phyloP scores from a whole-genome alignment of 2,113 vertebrate genomes.

The Mustelus asterias region DNA sequence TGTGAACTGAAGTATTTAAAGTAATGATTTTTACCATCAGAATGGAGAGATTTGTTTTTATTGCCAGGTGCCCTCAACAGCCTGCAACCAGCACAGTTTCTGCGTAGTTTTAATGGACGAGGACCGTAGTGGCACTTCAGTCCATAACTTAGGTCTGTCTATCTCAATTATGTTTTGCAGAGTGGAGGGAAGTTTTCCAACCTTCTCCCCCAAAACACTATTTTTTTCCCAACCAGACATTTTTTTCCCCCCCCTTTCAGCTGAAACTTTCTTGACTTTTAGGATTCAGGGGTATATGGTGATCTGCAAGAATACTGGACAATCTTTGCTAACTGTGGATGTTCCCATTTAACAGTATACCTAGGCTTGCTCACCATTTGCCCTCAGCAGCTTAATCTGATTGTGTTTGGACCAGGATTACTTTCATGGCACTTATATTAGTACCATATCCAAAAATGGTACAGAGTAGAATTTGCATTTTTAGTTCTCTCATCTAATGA shows the following conservation, averaged over 20 bases:
- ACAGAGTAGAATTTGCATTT: neutral
- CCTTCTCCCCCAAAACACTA: neutral
- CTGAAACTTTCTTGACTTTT: neutral
- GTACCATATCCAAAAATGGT: neutral
- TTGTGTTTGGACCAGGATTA: neutral
- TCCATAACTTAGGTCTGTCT: neutral
- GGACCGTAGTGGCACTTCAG: neutral
- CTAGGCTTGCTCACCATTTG: neutral
- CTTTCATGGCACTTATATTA: neutral
- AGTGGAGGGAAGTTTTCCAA: neutral
- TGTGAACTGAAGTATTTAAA: conserved; percentile 42
- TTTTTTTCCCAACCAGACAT: neutral
- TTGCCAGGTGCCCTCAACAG: conserved; percentile 35
- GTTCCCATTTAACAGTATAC: neutral
- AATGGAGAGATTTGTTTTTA: conserved; percentile 25
- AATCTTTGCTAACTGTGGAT: neutral
- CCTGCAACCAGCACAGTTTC: conserved; percentile 22
- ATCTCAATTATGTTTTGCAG: neutral
- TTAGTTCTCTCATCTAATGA: neutral
- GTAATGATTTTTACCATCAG: conserved; percentile 1
- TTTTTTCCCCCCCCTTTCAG: neutral
- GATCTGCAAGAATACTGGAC: neutral
- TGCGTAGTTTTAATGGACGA: neutral
- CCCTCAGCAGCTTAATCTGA: neutral
- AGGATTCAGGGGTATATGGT: neutral